phyloP scores from a whole-genome alignment of 2,113 vertebrate species.

The Cryptoleucopteryx plumbea region DNA sequence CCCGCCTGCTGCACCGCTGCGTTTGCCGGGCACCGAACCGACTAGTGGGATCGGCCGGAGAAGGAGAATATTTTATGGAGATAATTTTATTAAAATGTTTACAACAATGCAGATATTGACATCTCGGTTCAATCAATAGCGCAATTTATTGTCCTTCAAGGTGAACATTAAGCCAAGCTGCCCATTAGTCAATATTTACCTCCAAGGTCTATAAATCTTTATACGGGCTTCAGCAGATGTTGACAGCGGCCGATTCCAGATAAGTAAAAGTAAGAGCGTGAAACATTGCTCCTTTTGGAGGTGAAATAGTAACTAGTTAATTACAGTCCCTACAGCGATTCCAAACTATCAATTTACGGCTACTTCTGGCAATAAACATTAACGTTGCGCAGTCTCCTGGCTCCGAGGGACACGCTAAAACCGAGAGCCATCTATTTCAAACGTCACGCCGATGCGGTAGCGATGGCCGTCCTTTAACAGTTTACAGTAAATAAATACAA shows the following conservation, averaged over 20 bases:
- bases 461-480: not conserved
- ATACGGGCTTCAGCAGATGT: constrained; percentile 69
- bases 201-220: constrained; percentile 80
- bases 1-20: not conserved
- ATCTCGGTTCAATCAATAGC: constrained; percentile 70
- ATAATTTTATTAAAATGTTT: constrained; percentile 78
- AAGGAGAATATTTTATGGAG: constrained; percentile 72
- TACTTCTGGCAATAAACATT: constrained; percentile 73
- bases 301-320: constrained; percentile 78
- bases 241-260: constrained; percentile 76
- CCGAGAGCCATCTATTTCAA: constrained; percentile 4
- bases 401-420: not conserved
- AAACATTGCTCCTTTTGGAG: constrained; percentile 77
- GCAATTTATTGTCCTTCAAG: constrained; percentile 81
- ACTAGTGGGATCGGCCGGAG: not conserved
- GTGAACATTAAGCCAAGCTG: constrained; percentile 74
- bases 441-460: not conserved
- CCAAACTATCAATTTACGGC: constrained; percentile 72
- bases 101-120: constrained; percentile 80
- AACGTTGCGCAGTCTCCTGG: constrained; percentile 42
- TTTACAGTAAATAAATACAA: constrained; percentile 50
- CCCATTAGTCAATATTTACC: constrained; percentile 78
- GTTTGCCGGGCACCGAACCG: not conserved
- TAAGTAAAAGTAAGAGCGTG: constrained; percentile 74
- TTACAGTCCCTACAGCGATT: constrained; percentile 72